Evolutionary conservation across 1,140 invertebrate species (phyloP).

Genomic region (Melanaphis sacchari): DNA sequence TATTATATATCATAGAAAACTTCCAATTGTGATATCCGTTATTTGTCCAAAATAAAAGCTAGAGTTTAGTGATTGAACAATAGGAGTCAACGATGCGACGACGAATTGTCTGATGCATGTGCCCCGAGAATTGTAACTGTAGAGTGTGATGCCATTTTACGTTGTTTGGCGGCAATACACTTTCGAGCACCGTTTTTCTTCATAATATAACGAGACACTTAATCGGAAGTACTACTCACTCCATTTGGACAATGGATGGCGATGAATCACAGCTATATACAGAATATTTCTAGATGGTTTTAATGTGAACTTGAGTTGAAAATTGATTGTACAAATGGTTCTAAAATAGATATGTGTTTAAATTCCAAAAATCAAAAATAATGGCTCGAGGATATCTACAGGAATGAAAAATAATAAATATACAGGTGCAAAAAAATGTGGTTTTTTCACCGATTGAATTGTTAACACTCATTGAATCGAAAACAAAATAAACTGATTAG

Average conservation of each 20-base stretch:
- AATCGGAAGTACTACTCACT: background rate
- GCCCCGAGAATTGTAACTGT: slow-evolving; percentile 1
- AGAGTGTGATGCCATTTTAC: background rate
- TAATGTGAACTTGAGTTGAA: background rate
- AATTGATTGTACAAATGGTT: background rate
- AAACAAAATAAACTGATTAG: background rate
- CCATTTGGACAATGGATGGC: background rate
- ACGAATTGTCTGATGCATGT: background rate
- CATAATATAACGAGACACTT: slow-evolving; percentile 4
- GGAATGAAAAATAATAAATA: background rate
- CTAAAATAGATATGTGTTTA: background rate
- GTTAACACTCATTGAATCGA: background rate
- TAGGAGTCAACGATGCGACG: background rate
- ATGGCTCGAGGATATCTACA: background rate
- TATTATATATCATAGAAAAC: background rate
- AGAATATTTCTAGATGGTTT: background rate
- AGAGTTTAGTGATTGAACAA: background rate
- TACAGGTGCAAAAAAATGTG: background rate
- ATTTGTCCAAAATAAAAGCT: background rate
- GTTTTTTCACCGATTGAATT: background rate
- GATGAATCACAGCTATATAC: background rate
- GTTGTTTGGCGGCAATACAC: background rate
- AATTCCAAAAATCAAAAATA: background rate
- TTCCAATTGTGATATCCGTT: background rate
- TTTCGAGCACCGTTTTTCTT: background rate